phyloP scores from a whole-genome alignment of 1,140 invertebrate genomes.

The Drosophila burlai region DNA sequence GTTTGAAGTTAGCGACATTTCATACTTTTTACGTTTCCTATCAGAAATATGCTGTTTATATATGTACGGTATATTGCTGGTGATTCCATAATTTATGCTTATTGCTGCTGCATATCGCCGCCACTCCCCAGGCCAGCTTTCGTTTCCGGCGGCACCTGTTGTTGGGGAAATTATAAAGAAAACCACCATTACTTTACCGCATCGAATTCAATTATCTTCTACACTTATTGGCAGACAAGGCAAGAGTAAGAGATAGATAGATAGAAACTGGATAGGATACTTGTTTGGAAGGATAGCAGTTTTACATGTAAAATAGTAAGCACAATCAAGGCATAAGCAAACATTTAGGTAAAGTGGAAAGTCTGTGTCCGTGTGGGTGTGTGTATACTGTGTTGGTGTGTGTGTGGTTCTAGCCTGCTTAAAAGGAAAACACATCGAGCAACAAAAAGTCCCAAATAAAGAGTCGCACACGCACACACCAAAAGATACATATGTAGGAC shows the following conservation, averaged over 20 bases:
- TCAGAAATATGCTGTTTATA: constrained; percentile 47
- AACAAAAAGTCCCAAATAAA: constrained; percentile 47
- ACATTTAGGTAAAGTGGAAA: constrained; percentile 72
- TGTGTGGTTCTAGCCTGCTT: constrained; percentile 32
- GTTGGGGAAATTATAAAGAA: constrained; percentile 6
- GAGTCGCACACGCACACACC: constrained; percentile 37
- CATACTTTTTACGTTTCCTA: constrained; percentile 35
- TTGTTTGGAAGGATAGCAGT: constrained; percentile 24
- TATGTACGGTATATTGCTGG: constrained; percentile 20
- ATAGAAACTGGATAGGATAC: constrained; percentile 16
- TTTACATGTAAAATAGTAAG: constrained; percentile 39
- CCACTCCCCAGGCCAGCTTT: constrained; percentile 90
- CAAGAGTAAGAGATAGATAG: constrained; percentile 3
- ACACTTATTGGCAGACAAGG: constrained; percentile 35
- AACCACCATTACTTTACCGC: constrained; percentile 42
- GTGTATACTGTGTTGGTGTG: constrained; percentile 15
- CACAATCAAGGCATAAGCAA: constrained; percentile 80
- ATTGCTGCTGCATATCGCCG: constrained; percentile 85
- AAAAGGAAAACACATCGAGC: constrained; percentile 44
- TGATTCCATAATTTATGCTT: constrained; percentile 52
- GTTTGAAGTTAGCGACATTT: constrained; percentile 42
- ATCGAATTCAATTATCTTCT: constrained; percentile 20
- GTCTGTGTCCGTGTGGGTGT: constrained; percentile 18
- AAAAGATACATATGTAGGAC: constrained; percentile 48
- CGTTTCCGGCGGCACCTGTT: constrained; percentile 89